These are phyloP conservation scores for Salarias fasciatus DNA, from an alignment of 2,797 vertebrate species.

Conservation along the genomic window DNA sequence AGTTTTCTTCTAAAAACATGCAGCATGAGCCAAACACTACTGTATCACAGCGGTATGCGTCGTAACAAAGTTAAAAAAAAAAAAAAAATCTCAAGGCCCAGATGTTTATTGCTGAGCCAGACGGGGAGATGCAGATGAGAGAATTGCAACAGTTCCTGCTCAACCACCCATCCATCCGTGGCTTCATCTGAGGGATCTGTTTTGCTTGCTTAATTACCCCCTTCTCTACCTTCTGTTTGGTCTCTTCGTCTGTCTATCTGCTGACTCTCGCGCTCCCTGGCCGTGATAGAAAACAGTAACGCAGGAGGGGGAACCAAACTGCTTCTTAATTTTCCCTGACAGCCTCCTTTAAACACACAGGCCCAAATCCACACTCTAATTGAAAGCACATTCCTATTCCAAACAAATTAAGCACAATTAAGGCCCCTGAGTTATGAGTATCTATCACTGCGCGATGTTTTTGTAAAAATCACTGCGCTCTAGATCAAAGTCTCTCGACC, in stretches of 20 bases:
- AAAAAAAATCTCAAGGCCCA: background rate
- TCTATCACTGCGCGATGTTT: constrained; percentile 99
- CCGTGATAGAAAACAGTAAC: constrained; percentile 97
- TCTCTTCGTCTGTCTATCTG: constrained; percentile 62
- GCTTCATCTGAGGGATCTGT: constrained; percentile 69
- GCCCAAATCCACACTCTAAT: constrained; percentile 93
- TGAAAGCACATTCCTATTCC: constrained; percentile 99
- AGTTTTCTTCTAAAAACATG: background rate
- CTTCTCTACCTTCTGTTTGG: constrained; percentile 88
- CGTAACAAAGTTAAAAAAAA: background rate
- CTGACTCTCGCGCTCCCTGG: constrained; percentile 73
- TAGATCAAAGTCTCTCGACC: constrained; percentile 97
- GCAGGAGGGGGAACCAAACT: constrained; percentile 89
- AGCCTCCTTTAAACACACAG: constrained; percentile 94
- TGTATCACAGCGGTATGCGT: background rate
- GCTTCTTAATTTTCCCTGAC: constrained; percentile 99
- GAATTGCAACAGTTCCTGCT: constrained; percentile 25
- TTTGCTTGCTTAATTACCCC: constrained; percentile 89
- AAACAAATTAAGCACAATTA: constrained; percentile 99
- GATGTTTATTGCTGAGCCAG: constrained; percentile 26
- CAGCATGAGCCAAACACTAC: background rate
- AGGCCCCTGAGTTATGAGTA: constrained; percentile 99
- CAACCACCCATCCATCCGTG: constrained; percentile 57
- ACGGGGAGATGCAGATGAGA: constrained; percentile 14
- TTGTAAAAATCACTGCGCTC: constrained; percentile 98